A percentile compares a stretch with the other conserved stretches of the same genome.
Evolutionary conservation across 2,888 invertebrate species (phyloP).

Genomic region (Leptopilina drosophilae): DNA sequence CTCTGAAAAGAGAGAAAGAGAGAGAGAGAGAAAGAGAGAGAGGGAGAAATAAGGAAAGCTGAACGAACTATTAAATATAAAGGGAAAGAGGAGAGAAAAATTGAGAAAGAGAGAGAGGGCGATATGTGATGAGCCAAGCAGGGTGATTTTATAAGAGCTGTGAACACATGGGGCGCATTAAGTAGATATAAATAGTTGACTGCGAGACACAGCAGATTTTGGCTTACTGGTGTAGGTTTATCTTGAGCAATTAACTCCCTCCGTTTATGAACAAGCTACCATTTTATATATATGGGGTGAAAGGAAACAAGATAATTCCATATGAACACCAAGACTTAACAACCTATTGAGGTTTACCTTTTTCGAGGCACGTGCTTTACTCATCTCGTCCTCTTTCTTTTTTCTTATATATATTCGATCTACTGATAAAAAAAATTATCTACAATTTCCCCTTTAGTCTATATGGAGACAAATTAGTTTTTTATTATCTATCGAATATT

Average conservation of each 20-base stretch:
- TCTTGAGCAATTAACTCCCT: constrained; percentile 50
- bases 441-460: too few relatives aligned
- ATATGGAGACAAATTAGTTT: too few relatives aligned
- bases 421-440: too few relatives aligned
- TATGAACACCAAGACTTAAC: constrained; percentile 61
- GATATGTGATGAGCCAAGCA: constrained; percentile 33
- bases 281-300: constrained; percentile 1
- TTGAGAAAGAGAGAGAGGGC: not conserved
- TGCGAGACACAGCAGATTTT: constrained; percentile 45
- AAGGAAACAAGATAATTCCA: constrained; percentile 61
- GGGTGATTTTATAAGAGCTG: constrained; percentile 53
- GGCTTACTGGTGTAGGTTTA: constrained; percentile 42
- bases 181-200: constrained; percentile 56
- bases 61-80: not conserved
- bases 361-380: constrained; percentile 37
- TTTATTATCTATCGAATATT: too few relatives aligned
- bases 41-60: constrained; percentile 17
- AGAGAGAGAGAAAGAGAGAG: constrained; percentile 11
- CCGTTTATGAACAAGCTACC: constrained; percentile 43
- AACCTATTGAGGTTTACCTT: constrained; percentile 56
- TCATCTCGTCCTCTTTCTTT: too few relatives aligned
- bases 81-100: not conserved
- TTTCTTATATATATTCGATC: too few relatives aligned
- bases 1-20: constrained; percentile 11
- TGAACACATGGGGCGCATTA: constrained; percentile 60